Evolutionary conservation across 2,888 invertebrate species (phyloP).

Genomic region (Tupiocoris notatus): DNA sequence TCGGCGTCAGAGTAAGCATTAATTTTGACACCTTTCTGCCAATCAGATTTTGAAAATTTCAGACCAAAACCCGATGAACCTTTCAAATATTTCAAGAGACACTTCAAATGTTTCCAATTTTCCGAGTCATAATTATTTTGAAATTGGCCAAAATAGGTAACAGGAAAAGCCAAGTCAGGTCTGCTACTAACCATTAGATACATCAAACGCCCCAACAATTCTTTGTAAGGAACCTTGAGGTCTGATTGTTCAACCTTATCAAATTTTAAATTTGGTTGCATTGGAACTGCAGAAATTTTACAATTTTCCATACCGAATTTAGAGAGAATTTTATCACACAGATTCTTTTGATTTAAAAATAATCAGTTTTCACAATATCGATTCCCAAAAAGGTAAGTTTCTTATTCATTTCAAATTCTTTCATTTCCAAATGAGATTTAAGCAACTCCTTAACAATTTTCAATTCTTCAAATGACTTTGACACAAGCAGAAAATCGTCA

Average conservation of each 20-base stretch:
- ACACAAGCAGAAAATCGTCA: constrained; percentile 33
- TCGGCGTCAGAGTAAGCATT: constrained; percentile 17
- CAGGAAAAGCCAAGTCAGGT: constrained; percentile 33
- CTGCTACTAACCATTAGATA: constrained; percentile 28
- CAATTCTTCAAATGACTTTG: not conserved
- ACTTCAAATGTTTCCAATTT: constrained; percentile 29
- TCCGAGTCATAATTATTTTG: constrained; percentile 1
- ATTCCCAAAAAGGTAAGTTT: constrained; percentile 22
- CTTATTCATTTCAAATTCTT: not conserved
- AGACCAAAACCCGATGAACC: not conserved
- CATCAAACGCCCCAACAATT: constrained; percentile 29
- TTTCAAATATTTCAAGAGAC: constrained; percentile 28
- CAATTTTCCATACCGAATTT: constrained; percentile 25
- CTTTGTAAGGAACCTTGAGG: not conserved
- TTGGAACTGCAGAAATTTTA: constrained; percentile 20
- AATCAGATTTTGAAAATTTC: constrained; percentile 7
- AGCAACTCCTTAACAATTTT: not conserved
- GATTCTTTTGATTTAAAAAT: constrained; percentile 18
- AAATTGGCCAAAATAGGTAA: constrained; percentile 34
- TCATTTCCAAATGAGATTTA: not conserved
- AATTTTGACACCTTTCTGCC: not conserved
- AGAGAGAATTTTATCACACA: constrained; percentile 28
- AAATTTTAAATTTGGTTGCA: constrained; percentile 26
- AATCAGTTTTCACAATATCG: constrained; percentile 24
- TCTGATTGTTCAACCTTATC: not conserved